These are phyloP conservation scores for Ptilorrhoa leucosticta DNA, from an alignment of 2,113 vertebrate species.

Conservation along the genomic window DNA sequence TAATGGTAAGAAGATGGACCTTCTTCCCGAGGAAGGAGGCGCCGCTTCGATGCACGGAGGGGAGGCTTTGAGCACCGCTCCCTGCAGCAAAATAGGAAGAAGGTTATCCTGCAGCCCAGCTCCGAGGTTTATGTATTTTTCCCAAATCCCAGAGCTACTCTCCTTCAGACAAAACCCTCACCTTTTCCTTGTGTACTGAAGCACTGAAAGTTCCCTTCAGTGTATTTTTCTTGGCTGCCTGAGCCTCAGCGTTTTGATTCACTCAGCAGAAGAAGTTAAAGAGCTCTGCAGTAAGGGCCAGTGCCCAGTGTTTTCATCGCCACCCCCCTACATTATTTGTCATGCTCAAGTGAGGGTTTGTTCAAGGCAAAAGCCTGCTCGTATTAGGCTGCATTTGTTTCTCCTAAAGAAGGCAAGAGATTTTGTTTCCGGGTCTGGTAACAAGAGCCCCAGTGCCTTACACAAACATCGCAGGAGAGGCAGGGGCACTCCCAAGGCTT, in stretches of 20 bases:
- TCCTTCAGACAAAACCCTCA: conserved; percentile 32
- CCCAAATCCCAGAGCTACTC: background rate
- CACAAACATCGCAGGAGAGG: background rate
- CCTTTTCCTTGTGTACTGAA: conserved; percentile 33
- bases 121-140: background rate
- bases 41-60: background rate
- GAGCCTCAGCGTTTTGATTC: conserved; percentile 9
- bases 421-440: conserved; percentile 45
- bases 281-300: background rate
- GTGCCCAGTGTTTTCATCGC: conserved; percentile 19
- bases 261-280: conserved; percentile 25
- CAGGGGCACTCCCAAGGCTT: background rate
- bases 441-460: background rate
- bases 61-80: background rate
- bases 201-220: conserved; percentile 42
- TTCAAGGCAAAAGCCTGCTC: background rate
- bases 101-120: background rate
- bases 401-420: conserved; percentile 33
- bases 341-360: conserved; percentile 14
- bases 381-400: background rate
- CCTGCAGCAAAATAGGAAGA: background rate
- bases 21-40: background rate
- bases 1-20: background rate
- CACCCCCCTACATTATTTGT: conserved; percentile 22
- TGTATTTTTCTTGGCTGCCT: conserved; percentile 46